Evolutionary conservation across 2,113 vertebrate species (phyloP).

Genomic region (Sander lucioperca): DNA sequence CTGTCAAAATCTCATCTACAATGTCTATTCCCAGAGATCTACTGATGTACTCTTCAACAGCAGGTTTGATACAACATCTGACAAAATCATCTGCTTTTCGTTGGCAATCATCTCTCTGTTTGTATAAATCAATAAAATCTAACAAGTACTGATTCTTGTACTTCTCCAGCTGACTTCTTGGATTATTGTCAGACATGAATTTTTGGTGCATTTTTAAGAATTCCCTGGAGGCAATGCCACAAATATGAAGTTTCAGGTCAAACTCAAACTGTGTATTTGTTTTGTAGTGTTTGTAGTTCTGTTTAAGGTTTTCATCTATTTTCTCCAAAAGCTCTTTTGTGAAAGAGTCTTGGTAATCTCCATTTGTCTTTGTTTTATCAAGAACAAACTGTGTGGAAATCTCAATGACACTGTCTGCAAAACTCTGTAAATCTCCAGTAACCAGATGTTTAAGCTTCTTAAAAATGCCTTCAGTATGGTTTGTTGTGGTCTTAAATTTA

Average conservation of each 20-base stretch:
- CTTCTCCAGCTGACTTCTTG: slow-evolving; percentile 41
- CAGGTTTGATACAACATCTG: slow-evolving; percentile 65
- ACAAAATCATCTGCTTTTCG: slow-evolving; percentile 64
- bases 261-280: slow-evolving; percentile 43
- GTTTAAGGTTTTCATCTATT: slow-evolving; percentile 38
- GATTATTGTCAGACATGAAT: slow-evolving; percentile 46
- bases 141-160: slow-evolving; percentile 52
- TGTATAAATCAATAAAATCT: slow-evolving; percentile 67
- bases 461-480: neutral
- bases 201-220: slow-evolving; percentile 65
- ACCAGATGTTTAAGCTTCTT: neutral
- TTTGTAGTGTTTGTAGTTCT: rapidly evolving
- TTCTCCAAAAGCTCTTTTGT: slow-evolving; percentile 52
- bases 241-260: slow-evolving; percentile 71
- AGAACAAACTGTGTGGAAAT: slow-evolving; percentile 11
- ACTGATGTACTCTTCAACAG: slow-evolving; percentile 51
- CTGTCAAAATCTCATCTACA: slow-evolving; percentile 60
- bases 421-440: neutral
- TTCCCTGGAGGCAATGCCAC: slow-evolving; percentile 54
- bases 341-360: slow-evolving; percentile 67
- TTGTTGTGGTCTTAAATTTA: neutral
- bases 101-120: slow-evolving; percentile 49
- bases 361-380: slow-evolving; percentile 19
- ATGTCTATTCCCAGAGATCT: slow-evolving; percentile 64
- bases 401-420: slow-evolving; percentile 20